Percentiles rank a stretch among this genome's conserved stretches.
Conservation (phyloP, 2,113 vertebrate genomes). For the Dromaius novaehollandiae region DNA sequence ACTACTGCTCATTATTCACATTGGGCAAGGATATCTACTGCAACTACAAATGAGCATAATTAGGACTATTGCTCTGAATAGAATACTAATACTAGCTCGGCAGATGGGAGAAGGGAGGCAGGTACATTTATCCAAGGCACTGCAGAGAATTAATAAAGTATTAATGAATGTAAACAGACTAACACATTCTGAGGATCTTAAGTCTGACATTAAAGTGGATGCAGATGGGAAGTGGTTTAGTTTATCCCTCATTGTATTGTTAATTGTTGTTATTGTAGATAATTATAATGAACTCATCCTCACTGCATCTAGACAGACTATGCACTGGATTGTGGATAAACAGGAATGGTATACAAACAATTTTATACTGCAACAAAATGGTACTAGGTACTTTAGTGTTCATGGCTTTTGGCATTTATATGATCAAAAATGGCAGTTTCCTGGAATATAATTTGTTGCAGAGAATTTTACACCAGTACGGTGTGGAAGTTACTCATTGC, state of each 20-base stretch:
- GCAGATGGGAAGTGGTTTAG: constrained; percentile 40
- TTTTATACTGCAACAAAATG: neutral
- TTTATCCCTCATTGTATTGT: constrained; percentile 27
- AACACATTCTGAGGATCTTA: constrained; percentile 1
- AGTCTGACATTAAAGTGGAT: neutral
- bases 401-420: neutral
- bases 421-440: neutral
- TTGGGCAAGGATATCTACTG: constrained; percentile 27
- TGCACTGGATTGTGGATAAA: constrained; percentile 41
- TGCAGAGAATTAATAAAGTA: neutral
- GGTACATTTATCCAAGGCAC: constrained; percentile 20
- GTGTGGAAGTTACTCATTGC: neutral
- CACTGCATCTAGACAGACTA: neutral
- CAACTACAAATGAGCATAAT: constrained; percentile 40
- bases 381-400: neutral
- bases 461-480: neutral
- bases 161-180: neutral
- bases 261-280: constrained; percentile 53
- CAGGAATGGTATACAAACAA: constrained; percentile 21
- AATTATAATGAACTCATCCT: constrained; percentile 26
- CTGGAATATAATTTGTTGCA: neutral
- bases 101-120: constrained; percentile 43
- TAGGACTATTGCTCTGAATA: neutral
- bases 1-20: neutral
- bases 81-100: constrained; percentile 12